These are phyloP conservation scores for Hylaea fasciaria DNA, from an alignment of 2,888 invertebrate genomes.

Conservation along the genomic window DNA sequence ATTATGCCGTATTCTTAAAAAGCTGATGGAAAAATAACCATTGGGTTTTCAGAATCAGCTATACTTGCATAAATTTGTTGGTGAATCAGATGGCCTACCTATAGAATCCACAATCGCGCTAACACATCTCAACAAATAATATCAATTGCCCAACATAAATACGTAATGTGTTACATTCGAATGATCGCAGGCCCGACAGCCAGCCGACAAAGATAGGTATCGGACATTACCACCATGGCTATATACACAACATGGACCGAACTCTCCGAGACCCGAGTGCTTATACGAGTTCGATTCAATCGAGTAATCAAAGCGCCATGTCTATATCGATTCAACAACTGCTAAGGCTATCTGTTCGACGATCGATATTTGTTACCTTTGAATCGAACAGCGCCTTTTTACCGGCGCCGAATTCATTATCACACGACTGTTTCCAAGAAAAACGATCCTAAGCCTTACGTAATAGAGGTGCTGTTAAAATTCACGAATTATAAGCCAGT, in stretches of 20 bases:
- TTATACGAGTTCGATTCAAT: conserved; percentile 76
- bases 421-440: conserved; percentile 12
- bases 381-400: conserved; percentile 63
- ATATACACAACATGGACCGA: conserved; percentile 24
- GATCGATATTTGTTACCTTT: conserved; percentile 81
- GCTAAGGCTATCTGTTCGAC: conserved; percentile 73
- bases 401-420: conserved; percentile 49
- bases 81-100: conserved; percentile 33
- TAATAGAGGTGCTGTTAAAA: conserved; percentile 24
- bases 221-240: conserved; percentile 69
- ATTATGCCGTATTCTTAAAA: neutral
- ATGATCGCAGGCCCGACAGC: conserved; percentile 71
- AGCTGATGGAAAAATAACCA: neutral
- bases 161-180: conserved; percentile 73
- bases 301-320: conserved; percentile 82
- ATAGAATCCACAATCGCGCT: conserved; percentile 38
- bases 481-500: conserved; percentile 19
- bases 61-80: conserved; percentile 7
- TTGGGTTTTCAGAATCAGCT: conserved; percentile 10
- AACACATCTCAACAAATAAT: conserved; percentile 64
- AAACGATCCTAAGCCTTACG: conserved; percentile 19
- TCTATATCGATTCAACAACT: conserved; percentile 80
- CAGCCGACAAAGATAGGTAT: conserved; percentile 77
- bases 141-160: conserved; percentile 78
- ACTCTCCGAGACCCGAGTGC: conserved; percentile 50